Evolutionary conservation across 2,113 vertebrate species (phyloP).

Genomic region (Vimba vimba): DNA sequence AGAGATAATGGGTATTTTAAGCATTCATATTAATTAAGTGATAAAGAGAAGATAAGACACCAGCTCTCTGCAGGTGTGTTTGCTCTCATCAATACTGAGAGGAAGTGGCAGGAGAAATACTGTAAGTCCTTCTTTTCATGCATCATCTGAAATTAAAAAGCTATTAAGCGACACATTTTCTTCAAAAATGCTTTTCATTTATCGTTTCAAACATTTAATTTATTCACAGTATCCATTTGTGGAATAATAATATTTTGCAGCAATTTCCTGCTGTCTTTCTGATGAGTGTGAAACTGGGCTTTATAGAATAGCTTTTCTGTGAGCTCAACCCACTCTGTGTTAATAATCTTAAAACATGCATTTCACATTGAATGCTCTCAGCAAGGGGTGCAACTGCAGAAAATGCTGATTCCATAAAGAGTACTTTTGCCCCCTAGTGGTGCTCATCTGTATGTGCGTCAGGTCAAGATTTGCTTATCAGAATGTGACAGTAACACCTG

Average conservation of each 20-base stretch:
- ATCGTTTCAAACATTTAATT: slow-evolving; percentile 84
- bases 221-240: slow-evolving; percentile 85
- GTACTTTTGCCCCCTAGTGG: slow-evolving; percentile 75
- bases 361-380: slow-evolving; percentile 75
- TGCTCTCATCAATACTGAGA: slow-evolving; percentile 85
- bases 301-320: slow-evolving; percentile 72
- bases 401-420: slow-evolving; percentile 45
- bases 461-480: too few species aligned
- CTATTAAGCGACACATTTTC: slow-evolving; percentile 85
- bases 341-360: slow-evolving; percentile 78
- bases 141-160: slow-evolving; percentile 86
- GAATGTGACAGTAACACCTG: background rate
- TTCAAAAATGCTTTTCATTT: slow-evolving; percentile 85
- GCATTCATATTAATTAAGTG: slow-evolving; percentile 94
- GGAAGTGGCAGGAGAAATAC: slow-evolving; percentile 73
- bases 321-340: slow-evolving; percentile 70
- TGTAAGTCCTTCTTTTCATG: slow-evolving; percentile 76
- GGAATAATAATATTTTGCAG: slow-evolving; percentile 86
- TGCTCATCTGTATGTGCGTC: background rate
- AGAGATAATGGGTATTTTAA: slow-evolving; percentile 88
- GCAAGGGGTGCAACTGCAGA: slow-evolving; percentile 66
- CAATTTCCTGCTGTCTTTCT: slow-evolving; percentile 76
- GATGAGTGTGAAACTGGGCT: slow-evolving; percentile 77
- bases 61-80: slow-evolving; percentile 84
- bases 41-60: slow-evolving; percentile 88